Percentiles rank a stretch among this genome's conserved stretches.
phyloP scores from a whole-genome alignment of 2,797 vertebrate genomes.

The Helarctos malayanus region DNA sequence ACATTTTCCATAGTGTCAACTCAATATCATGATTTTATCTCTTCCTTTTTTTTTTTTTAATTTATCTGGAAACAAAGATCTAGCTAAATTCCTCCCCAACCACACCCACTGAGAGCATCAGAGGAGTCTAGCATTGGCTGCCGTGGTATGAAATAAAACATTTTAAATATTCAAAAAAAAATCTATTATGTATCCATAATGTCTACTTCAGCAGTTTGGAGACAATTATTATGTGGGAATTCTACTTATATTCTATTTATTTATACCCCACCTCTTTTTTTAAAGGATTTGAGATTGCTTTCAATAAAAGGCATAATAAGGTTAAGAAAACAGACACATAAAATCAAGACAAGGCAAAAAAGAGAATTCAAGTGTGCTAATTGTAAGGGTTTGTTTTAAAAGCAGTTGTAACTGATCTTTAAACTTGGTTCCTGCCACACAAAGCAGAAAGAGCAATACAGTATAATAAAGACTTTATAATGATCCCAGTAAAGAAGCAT shows the following conservation, averaged over 20 bases:
- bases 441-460: conserved; percentile 13
- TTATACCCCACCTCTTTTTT: not conserved
- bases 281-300: conserved; percentile 10
- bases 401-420: not conserved
- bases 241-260: conserved; percentile 17
- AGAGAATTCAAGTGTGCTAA: not conserved
- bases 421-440: not conserved
- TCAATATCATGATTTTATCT: not conserved
- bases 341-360: not conserved
- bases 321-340: conserved; percentile 28
- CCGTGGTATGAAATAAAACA: not conserved
- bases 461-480: not conserved
- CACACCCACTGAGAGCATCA: not conserved
- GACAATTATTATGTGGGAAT: not conserved
- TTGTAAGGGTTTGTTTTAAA: not conserved
- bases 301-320: not conserved
- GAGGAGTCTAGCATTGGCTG: conserved; percentile 27
- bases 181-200: conserved; percentile 24
- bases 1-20: not conserved
- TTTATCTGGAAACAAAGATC: not conserved
- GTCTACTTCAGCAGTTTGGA: not conserved
- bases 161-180: conserved; percentile 42
- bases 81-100: not conserved
- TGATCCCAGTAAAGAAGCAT: not conserved
- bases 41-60: not conserved